Conservation (phyloP, 2,888 invertebrate species). For the Anagyrus pseudococci region DNA sequence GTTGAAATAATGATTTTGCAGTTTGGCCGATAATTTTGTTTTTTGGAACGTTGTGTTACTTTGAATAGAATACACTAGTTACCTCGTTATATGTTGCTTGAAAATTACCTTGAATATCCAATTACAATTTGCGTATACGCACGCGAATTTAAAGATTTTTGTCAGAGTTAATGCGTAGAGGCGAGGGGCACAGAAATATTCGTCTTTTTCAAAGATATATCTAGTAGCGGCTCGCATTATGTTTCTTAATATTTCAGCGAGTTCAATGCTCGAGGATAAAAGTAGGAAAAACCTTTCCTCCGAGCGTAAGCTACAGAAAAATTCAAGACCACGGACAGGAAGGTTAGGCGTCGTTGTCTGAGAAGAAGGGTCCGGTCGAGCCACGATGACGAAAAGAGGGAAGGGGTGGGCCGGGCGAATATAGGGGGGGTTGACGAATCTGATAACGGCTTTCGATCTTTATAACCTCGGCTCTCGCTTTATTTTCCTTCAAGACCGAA, state of each 20-base stretch:
- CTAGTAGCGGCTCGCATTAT: too few species aligned
- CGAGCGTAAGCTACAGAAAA: constrained; percentile 13
- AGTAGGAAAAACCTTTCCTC: constrained; percentile 17
- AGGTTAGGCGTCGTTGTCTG: constrained; percentile 13
- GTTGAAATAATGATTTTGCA: too few species aligned
- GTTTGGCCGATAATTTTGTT: too few species aligned
- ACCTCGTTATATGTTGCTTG: too few species aligned
- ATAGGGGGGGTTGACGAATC: constrained; percentile 41
- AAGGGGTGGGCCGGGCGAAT: neutral
- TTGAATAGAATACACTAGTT: too few species aligned
- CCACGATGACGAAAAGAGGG: neutral
- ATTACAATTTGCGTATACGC: too few species aligned
- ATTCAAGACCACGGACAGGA: constrained; percentile 19
- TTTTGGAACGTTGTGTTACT: too few species aligned
- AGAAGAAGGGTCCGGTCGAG: constrained; percentile 17
- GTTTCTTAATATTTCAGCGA: constrained; percentile 19
- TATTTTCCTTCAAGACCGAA: constrained; percentile 22
- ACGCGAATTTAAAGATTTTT: too few species aligned
- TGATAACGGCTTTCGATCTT: constrained; percentile 47
- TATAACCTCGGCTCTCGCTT: constrained; percentile 8
- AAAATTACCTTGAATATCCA: too few species aligned
- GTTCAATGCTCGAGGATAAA: constrained; percentile 32
- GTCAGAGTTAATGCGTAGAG: neutral
- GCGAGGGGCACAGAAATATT: neutral
- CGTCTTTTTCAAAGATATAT: neutral